Conservation (phyloP, 2,888 invertebrate species). For the Apodemia zela region DNA sequence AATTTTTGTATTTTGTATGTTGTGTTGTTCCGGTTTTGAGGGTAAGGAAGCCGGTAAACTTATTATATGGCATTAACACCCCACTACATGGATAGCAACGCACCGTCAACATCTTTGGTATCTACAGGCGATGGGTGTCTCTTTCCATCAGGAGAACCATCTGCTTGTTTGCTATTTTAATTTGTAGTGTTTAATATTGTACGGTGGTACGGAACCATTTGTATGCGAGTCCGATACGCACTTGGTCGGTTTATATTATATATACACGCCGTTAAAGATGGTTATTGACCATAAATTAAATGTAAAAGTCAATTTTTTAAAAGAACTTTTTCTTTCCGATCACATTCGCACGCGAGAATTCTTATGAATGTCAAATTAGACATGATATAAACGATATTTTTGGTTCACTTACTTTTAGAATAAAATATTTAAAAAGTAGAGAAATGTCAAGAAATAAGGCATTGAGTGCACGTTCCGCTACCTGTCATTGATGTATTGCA, state of each 20-base stretch:
- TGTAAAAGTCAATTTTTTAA: constrained; percentile 31
- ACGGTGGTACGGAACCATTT: neutral
- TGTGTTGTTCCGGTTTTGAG: too few species aligned
- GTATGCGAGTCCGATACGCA: neutral
- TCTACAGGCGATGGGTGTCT: too few species aligned
- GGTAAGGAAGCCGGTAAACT: too few species aligned
- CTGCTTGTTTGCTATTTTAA: too few species aligned
- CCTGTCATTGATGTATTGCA: constrained; percentile 17
- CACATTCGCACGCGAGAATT: constrained; percentile 31
- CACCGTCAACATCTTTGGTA: too few species aligned
- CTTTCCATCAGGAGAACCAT: too few species aligned
- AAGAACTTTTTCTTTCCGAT: constrained; percentile 30
- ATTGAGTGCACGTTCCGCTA: neutral
- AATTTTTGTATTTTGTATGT: too few species aligned
- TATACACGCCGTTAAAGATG: constrained; percentile 28
- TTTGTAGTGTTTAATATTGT: neutral
- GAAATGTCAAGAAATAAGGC: constrained; percentile 16
- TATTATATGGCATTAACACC: too few species aligned
- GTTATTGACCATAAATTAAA: constrained; percentile 30
- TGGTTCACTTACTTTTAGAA: constrained; percentile 25
- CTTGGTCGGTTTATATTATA: constrained; percentile 28
- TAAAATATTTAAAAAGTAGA: constrained; percentile 17
- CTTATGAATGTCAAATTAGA: constrained; percentile 33
- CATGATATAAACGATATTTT: constrained; percentile 25
- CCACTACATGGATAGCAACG: too few species aligned